Base-by-base conservation (phyloP, 2,888 invertebrate genomes). In the Andrena praecox region DNA sequence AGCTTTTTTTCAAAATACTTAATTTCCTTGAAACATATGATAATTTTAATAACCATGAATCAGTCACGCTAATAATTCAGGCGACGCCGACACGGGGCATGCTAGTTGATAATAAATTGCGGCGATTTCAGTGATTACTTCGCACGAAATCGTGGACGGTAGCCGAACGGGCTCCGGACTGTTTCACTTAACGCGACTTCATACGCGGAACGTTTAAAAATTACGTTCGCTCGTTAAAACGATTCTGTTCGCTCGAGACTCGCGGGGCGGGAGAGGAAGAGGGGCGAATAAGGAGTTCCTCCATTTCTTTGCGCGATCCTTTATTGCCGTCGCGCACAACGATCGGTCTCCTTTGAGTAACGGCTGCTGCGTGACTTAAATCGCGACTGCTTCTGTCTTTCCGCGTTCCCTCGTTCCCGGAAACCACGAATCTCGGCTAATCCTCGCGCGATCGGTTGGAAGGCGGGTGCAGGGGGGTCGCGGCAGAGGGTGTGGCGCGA, bases 221-320 rank as follows among this genome's bases (percentile, higher is more conserved):
- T 59, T 78, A 62, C 84, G 78, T 70, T 84, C 78, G 68, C 82
- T 77, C 83, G 78, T 72, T 82, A 64, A 72, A 48, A 42, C 63
- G 68, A 63, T 67, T 59, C 67, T 62, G 60, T 31, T 35, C 16
- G 35, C 20, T 29, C 2, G n/a, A 16, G 16, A 48, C 24, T 5
- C 16, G 10, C 16, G 16, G 35, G 20, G 64, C 0, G 7, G 10
- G 16, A 1, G 24, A 24, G 42, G 27, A 2, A 27, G 35, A 64
- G 1, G 42, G 42, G 42, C 20, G 12, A 42, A n/a, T n/a, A n/a
- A 64, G 2, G 4, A 12, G 20, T 24, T 35, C 5, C n/a, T 10
- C 16, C 62, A 16, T 42, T 64, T 64, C 20, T 42, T 24, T 42
- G 5, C 42, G 42, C 64, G 64, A 20, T 12, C 6, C 35, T 27